Evolutionary conservation across 2,797 vertebrate genomes (phyloP), one percentile per base, ranked within the genome.

Genomic region (Anguilla marmorata): DNA sequence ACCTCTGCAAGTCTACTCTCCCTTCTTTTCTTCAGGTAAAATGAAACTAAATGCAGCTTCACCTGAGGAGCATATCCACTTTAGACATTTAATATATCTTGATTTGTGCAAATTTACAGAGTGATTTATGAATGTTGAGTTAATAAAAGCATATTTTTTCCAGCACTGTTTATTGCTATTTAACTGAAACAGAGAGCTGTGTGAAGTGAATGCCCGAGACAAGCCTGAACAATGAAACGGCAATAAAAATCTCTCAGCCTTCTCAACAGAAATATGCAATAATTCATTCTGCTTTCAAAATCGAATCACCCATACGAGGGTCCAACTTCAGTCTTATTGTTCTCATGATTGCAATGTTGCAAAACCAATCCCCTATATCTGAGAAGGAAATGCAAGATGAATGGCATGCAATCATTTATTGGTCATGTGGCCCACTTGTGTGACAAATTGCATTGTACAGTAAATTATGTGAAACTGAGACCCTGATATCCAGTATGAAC

Each of bases 251-350:
- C 80, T 24, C 24, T 52, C 80, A 83, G 14, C 16, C 21, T 50
- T 52, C 24, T 83, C 80, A 83, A 52, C 41, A 50, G 48, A 83
- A 83, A 83, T 50, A 83, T 83, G 45, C 80, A 83, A 16, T 50
- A 50, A 83, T 83, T 24, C 21, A 83, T 41, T 50, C 37, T 50
- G 24, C 24, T 27, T n/a, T 5, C 6, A 85, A 58, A 52, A 58
- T 85, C 12, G 9, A 84, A 50, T 52, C 82, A 21, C 7, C 45
- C 50, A 21, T n/a, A 50, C 7, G 12, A 56, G 27, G 83, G 27
- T 58, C 56, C 19, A 85, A 5, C 84, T 30, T 41, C 50, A 33
- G 84, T 63, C 54, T 85, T 37, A 83, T 83, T 45, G 50, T 85
- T 85, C 0, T 21, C 63, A 33, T 37, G 58, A 85, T 60, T 85